phyloP scores from a whole-genome alignment of 2,797 vertebrate species.

The Sebastes matsubarae region DNA sequence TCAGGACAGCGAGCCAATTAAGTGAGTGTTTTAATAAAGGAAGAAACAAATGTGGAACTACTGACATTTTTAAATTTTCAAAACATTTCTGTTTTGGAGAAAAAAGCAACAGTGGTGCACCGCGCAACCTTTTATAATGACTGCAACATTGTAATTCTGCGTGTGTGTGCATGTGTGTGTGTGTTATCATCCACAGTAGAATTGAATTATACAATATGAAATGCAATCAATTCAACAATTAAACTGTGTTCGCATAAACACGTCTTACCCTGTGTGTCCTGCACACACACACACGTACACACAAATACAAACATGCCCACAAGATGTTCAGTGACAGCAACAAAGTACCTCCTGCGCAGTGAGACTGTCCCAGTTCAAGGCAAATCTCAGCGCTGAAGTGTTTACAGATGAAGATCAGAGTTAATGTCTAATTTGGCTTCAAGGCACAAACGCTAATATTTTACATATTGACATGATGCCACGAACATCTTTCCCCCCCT shows the following conservation, averaged over 20 bases:
- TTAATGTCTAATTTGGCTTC: conserved; percentile 31
- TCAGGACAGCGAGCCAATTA: not conserved
- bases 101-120: not conserved
- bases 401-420: conserved; percentile 44
- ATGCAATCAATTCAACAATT: not conserved
- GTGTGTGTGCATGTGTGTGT: not conserved
- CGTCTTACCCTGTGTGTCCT: not conserved
- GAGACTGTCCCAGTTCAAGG: conserved; percentile 22
- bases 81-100: not conserved
- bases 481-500: conserved; percentile 2
- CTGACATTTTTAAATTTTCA: not conserved
- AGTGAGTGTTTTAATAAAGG: not conserved
- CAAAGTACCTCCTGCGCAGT: conserved; percentile 16
- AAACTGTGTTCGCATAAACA: not conserved
- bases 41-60: not conserved
- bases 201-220: not conserved
- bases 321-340: conserved; percentile 25
- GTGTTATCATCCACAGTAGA: not conserved
- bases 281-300: not conserved
- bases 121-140: not conserved
- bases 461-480: conserved; percentile 20
- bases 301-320: conserved; percentile 11
- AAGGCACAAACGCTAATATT: conserved; percentile 25
- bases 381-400: conserved; percentile 26
- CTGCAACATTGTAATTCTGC: not conserved